Conservation (phyloP, 2,113 vertebrate genomes). For the Lophius piscatorius region DNA sequence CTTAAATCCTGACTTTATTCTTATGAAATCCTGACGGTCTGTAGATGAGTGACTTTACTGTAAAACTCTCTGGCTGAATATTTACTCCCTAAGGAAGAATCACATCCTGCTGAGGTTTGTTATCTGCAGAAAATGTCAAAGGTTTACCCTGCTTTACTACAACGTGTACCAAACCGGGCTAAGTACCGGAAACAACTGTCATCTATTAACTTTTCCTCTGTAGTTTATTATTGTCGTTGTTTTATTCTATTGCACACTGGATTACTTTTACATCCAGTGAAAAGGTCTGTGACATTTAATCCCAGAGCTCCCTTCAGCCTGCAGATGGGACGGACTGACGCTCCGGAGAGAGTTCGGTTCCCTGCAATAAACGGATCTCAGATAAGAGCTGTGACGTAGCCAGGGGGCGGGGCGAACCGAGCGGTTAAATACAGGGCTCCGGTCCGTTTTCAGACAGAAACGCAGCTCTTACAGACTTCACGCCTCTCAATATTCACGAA, state of each 20-base stretch:
- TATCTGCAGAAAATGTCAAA: conserved; percentile 7
- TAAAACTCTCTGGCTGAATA: not conserved
- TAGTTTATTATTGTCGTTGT: too few relatives aligned
- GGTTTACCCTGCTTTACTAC: conserved; percentile 1
- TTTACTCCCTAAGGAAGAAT: not conserved
- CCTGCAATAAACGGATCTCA: not conserved
- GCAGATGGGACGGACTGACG: conserved; percentile 51
- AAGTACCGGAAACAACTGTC: conserved; percentile 9
- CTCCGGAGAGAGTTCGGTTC: conserved; percentile 44
- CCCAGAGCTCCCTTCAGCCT: not conserved
- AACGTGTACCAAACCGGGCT: not conserved
- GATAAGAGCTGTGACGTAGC: conserved; percentile 51
- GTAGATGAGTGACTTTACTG: too few relatives aligned
- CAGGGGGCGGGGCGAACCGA: conserved; percentile 28
- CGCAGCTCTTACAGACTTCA: too few relatives aligned
- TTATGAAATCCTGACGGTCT: too few relatives aligned
- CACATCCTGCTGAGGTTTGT: not conserved
- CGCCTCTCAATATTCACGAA: conserved; percentile 32
- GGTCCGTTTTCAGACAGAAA: conserved; percentile 21
- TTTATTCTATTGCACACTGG: too few relatives aligned
- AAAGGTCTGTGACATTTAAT: not conserved
- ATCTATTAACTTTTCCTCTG: conserved; percentile 28
- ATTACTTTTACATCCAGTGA: too few relatives aligned
- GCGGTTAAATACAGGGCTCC: conserved; percentile 45
- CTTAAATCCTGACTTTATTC: too few relatives aligned